These are phyloP conservation scores for Thomomys bottae DNA, from an alignment of 2,113 vertebrate genomes.

Conservation along the genomic window DNA sequence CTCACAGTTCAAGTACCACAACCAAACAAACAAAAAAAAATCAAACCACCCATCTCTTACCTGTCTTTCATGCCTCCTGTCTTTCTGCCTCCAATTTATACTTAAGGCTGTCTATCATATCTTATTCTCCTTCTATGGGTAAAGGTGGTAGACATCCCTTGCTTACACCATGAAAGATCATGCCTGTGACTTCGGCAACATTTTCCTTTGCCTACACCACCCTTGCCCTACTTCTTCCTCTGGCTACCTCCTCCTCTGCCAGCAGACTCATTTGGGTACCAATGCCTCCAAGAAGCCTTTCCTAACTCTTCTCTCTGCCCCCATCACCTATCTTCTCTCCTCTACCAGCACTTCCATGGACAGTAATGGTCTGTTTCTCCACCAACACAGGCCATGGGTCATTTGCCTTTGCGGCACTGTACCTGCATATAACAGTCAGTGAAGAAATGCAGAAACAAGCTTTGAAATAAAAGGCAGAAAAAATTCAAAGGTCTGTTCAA, in stretches of 20 bases:
- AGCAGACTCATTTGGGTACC: not conserved
- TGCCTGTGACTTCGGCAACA: not conserved
- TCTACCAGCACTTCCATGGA: not conserved
- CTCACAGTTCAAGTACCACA: no score
- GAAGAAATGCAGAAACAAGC: not conserved
- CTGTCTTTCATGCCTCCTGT: not conserved
- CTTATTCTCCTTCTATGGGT: not conserved
- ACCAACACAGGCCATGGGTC: not conserved
- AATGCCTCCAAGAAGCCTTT: not conserved
- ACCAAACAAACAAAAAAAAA: no score
- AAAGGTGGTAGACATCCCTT: not conserved
- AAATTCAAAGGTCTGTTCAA: slow-evolving; percentile 3
- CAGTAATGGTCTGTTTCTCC: not conserved
- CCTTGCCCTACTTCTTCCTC: not conserved
- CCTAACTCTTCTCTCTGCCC: not conserved
- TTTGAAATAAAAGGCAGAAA: not conserved
- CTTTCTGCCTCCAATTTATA: not conserved
- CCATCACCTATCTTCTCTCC: not conserved
- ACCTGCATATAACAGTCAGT: not conserved
- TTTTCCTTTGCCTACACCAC: not conserved
- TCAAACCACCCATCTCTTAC: not conserved
- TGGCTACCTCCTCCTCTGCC: not conserved
- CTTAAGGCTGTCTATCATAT: not conserved
- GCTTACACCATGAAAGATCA: not conserved
- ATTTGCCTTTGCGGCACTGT: not conserved